Conservation (phyloP, 1,140 invertebrate species). For the Tribolium castaneum region DNA sequence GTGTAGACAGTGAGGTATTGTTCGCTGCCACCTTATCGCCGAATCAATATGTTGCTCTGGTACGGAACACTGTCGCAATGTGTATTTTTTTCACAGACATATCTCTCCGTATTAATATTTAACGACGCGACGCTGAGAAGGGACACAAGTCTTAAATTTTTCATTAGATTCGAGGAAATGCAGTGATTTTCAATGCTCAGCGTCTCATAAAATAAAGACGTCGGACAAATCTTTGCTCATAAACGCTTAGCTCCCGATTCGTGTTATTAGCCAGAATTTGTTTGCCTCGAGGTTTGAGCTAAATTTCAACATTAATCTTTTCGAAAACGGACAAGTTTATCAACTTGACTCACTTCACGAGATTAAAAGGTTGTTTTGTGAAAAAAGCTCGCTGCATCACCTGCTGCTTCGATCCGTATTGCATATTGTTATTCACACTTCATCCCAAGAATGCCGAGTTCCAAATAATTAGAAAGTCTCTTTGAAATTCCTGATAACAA, state of each 20-base stretch:
- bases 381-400: too few species aligned
- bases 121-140: constrained; percentile 16
- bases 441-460: neutral
- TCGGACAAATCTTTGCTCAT: neutral
- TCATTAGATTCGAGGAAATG: constrained; percentile 16
- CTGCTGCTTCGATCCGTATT: neutral
- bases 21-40: neutral
- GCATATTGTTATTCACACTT: neutral
- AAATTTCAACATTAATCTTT: too few species aligned
- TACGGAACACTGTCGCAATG: constrained; percentile 4
- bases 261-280: too few species aligned
- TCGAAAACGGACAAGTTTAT: too few species aligned
- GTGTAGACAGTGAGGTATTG: constrained; percentile 38
- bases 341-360: too few species aligned
- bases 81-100: constrained; percentile 4
- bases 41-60: constrained; percentile 18
- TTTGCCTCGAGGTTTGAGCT: too few species aligned
- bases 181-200: constrained; percentile 27
- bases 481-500: constrained; percentile 11
- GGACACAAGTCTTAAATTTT: constrained; percentile 18
- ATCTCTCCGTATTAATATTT: constrained; percentile 18
- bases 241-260: neutral
- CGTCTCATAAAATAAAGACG: constrained; percentile 25
- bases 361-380: too few species aligned
- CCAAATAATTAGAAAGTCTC: neutral